phyloP scores from a whole-genome alignment of 2,797 vertebrate genomes.

The Oreochromis mossambicus region DNA sequence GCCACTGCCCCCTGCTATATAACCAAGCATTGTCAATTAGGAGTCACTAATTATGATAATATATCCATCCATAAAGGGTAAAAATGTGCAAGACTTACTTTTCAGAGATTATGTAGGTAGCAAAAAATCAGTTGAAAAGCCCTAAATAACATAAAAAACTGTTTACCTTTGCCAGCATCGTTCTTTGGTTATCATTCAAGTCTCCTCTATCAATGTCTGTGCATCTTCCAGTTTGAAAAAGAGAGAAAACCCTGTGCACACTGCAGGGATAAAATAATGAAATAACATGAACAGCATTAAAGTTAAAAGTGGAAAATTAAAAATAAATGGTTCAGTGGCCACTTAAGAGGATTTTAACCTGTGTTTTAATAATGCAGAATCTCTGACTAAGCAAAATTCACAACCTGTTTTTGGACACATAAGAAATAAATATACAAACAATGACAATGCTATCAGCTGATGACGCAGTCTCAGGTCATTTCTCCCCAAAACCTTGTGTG shows the following conservation, averaged over 20 bases:
- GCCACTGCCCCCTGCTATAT: neutral
- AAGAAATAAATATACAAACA: neutral
- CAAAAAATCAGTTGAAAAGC: neutral
- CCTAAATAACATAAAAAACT: neutral
- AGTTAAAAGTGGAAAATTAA: neutral
- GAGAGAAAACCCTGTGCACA: neutral
- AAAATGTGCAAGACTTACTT: neutral
- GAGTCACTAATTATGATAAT: neutral
- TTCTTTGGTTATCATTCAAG: slow-evolving; percentile 4
- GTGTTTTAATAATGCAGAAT: neutral
- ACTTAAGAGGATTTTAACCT: neutral
- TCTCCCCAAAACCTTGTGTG: neutral
- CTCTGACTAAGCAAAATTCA: neutral
- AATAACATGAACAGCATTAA: neutral
- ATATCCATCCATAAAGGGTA: neutral
- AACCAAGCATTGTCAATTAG: neutral
- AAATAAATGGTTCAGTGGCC: neutral
- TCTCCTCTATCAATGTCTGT: slow-evolving; percentile 6
- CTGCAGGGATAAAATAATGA: neutral
- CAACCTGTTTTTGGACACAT: neutral
- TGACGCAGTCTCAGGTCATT: neutral
- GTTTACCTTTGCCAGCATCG: neutral
- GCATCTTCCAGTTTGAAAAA: neutral
- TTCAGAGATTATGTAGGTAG: neutral
- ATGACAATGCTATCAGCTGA: neutral